Percentiles rank a stretch among this genome's conserved stretches.
These are phyloP conservation scores for Orthonyx spaldingii DNA, from an alignment of 2,113 vertebrate genomes.

Conservation along the genomic window DNA sequence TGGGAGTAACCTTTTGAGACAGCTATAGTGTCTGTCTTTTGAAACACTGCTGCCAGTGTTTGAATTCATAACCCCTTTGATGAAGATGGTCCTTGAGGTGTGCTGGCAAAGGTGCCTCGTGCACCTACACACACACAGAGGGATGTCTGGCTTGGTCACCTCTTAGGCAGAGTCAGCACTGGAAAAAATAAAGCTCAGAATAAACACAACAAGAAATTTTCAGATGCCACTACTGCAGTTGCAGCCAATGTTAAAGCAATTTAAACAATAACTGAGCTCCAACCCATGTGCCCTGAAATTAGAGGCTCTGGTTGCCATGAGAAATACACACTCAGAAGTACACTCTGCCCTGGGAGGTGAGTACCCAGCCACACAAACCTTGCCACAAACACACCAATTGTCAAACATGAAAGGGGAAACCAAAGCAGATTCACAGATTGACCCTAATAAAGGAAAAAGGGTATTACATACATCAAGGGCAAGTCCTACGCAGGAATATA, in stretches of 20 bases:
- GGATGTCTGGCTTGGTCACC: not conserved
- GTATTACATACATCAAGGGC: slow-evolving; percentile 41
- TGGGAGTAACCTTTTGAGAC: not conserved
- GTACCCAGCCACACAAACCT: not conserved
- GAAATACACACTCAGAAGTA: rapidly evolving
- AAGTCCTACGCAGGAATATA: slow-evolving; percentile 13
- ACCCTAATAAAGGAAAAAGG: not conserved
- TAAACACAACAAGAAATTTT: not conserved
- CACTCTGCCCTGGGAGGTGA: rapidly evolving
- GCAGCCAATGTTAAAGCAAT: not conserved
- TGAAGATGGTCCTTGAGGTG: not conserved
- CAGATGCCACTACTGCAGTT: not conserved
- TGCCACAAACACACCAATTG: not conserved
- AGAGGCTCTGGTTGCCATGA: not conserved
- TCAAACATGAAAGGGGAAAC: not conserved
- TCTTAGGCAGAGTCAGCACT: not conserved
- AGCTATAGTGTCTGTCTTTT: not conserved
- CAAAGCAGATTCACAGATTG: not conserved
- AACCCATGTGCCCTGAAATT: not conserved
- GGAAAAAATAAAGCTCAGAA: not conserved
- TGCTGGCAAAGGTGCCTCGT: not conserved
- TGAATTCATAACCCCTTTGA: not conserved
- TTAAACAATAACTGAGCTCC: not conserved
- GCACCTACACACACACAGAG: rapidly evolving
- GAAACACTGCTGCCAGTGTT: not conserved